A percentile compares a stretch with the other conserved stretches of the same genome.
phyloP scores from a whole-genome alignment of 2,888 invertebrate genomes.

The Pyrrhia umbra region DNA sequence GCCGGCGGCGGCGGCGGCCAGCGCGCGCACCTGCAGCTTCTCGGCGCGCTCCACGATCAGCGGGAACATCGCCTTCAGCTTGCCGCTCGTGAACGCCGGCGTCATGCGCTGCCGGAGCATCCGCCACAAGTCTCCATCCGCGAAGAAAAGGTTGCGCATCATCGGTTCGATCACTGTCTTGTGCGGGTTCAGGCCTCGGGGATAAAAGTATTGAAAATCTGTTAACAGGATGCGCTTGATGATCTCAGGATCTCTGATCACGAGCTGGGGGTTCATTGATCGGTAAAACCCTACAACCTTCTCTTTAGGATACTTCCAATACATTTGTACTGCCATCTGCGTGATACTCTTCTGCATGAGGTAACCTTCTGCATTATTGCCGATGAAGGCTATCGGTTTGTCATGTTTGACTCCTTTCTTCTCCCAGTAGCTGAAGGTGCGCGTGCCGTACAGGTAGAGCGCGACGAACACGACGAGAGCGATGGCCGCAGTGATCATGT shows the following conservation, averaged over 20 bases:
- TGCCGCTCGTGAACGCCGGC: slow-evolving; percentile 79
- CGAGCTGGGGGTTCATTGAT: slow-evolving; percentile 67
- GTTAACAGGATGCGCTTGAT: slow-evolving; percentile 70
- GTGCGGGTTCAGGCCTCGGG: slow-evolving; percentile 69
- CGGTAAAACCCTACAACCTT: slow-evolving; percentile 74
- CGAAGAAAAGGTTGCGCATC: slow-evolving; percentile 76
- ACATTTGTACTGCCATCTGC: slow-evolving; percentile 68
- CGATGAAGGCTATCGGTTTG: slow-evolving; percentile 69
- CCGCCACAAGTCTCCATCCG: slow-evolving; percentile 80
- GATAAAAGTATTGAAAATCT: slow-evolving; percentile 73
- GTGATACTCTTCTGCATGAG: slow-evolving; percentile 68
- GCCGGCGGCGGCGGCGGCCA: slow-evolving; percentile 60
- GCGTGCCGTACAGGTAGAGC: slow-evolving; percentile 73
- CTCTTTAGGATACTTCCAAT: slow-evolving; percentile 75
- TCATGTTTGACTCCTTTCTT: slow-evolving; percentile 74
- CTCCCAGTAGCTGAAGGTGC: slow-evolving; percentile 73
- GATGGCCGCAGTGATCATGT: slow-evolving; percentile 42
- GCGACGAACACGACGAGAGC: slow-evolving; percentile 51
- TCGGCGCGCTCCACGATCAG: slow-evolving; percentile 77
- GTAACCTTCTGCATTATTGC: slow-evolving; percentile 65
- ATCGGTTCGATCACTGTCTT: slow-evolving; percentile 74
- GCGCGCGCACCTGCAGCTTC: slow-evolving; percentile 69
- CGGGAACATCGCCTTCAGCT: slow-evolving; percentile 80
- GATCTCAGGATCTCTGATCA: slow-evolving; percentile 75
- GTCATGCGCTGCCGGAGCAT: slow-evolving; percentile 79